phyloP scores from a whole-genome alignment of 2,797 vertebrate species.

The Alosa sapidissima region DNA sequence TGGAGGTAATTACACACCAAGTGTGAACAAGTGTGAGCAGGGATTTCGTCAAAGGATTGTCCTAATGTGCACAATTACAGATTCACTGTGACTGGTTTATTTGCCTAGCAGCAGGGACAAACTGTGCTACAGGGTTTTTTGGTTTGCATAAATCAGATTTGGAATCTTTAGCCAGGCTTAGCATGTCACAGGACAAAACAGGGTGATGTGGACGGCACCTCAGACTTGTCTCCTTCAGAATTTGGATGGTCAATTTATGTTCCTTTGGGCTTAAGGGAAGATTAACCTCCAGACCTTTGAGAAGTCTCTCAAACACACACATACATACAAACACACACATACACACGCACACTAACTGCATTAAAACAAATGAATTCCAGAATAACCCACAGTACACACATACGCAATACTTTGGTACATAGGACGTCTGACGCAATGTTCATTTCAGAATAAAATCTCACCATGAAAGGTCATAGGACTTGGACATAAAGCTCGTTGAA shows the following conservation, averaged over 20 bases:
- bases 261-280: background rate
- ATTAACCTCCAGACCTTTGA: background rate
- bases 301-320: background rate
- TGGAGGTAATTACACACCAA: background rate
- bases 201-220: background rate
- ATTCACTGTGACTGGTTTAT: background rate
- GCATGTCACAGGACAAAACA: background rate
- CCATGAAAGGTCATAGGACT: no score
- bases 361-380: no score
- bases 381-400: no score
- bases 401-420: no score
- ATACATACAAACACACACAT: background rate
- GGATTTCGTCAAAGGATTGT: background rate
- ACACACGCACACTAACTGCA: background rate
- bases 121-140: background rate
- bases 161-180: background rate
- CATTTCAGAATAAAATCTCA: no score
- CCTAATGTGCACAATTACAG: background rate
- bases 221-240: background rate
- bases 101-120: background rate
- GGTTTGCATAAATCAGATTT: background rate
- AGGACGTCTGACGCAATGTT: no score
- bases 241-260: background rate
- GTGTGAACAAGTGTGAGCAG: background rate
- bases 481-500: background rate